A percentile compares a stretch with the other conserved stretches of the same genome.
These are phyloP conservation scores for Episyrphus balteatus DNA, from an alignment of 1,140 invertebrate species.

Conservation along the genomic window DNA sequence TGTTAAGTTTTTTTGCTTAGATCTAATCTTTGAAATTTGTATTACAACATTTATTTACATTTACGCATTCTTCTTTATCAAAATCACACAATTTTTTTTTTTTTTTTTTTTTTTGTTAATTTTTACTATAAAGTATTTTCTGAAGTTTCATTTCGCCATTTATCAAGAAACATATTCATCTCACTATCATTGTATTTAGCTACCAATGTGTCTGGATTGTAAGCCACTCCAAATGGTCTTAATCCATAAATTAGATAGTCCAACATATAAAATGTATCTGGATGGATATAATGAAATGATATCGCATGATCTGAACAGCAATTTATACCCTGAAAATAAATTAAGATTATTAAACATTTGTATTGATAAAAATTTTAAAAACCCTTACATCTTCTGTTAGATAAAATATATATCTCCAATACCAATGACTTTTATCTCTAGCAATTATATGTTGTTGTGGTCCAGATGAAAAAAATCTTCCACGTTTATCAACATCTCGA, in stretches of 20 bases:
- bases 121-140: not conserved
- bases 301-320: slow-evolving; percentile 81
- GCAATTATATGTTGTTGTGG: slow-evolving; percentile 66
- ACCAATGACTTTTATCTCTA: slow-evolving; percentile 42
- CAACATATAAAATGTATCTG: slow-evolving; percentile 74
- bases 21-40: too few relatives aligned
- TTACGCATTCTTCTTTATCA: too few relatives aligned
- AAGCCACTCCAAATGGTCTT: slow-evolving; percentile 51
- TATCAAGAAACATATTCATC: slow-evolving; percentile 6
- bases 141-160: slow-evolving; percentile 6
- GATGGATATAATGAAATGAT: slow-evolving; percentile 78
- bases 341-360: not conserved
- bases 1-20: too few relatives aligned
- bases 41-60: too few relatives aligned
- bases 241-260: slow-evolving; percentile 84
- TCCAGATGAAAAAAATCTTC: slow-evolving; percentile 60
- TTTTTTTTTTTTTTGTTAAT: too few relatives aligned
- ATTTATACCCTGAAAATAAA: slow-evolving; percentile 54
- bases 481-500: slow-evolving; percentile 59
- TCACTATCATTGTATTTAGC: too few relatives aligned
- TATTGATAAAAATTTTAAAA: not conserved
- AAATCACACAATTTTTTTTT: too few relatives aligned
- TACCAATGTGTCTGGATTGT: too few relatives aligned
- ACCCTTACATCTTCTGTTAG: too few relatives aligned
- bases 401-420: slow-evolving; percentile 13